Conservation (phyloP, 2,113 vertebrate species). For the Equus quagga region DNA sequence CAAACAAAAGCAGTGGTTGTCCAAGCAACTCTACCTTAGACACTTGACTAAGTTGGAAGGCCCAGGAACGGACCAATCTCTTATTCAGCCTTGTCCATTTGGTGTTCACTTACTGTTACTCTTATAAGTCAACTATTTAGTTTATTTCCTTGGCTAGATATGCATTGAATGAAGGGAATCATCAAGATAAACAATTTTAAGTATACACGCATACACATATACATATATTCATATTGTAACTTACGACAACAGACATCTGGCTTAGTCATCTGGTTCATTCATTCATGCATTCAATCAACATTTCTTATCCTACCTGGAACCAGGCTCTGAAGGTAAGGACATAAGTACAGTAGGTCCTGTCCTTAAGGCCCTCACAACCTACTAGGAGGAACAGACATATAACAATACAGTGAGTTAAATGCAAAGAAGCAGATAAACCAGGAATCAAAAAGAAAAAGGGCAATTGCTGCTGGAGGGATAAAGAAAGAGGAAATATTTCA, state of each 20-base stretch:
- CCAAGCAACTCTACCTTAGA: background rate
- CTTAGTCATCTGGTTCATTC: background rate
- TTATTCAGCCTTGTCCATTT: background rate
- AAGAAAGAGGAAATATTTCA: background rate
- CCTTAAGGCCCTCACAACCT: background rate
- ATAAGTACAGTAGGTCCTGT: background rate
- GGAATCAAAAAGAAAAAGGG: background rate
- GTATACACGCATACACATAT: background rate
- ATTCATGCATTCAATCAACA: background rate
- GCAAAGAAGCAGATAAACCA: background rate
- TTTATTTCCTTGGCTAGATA: background rate
- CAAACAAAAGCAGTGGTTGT: background rate
- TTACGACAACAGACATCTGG: background rate
- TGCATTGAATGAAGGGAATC: background rate
- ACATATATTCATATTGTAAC: background rate
- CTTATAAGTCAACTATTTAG: background rate
- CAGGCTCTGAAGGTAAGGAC: background rate
- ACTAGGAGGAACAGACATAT: background rate
- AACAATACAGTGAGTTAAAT: background rate
- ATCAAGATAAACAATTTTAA: background rate
- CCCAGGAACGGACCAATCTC: background rate
- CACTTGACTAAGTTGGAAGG: background rate
- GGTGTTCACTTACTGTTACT: background rate
- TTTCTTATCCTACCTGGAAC: background rate
- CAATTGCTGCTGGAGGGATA: background rate